Base-by-base conservation (phyloP, 2,888 invertebrate genomes). In the Dryococelus australis region DNA sequence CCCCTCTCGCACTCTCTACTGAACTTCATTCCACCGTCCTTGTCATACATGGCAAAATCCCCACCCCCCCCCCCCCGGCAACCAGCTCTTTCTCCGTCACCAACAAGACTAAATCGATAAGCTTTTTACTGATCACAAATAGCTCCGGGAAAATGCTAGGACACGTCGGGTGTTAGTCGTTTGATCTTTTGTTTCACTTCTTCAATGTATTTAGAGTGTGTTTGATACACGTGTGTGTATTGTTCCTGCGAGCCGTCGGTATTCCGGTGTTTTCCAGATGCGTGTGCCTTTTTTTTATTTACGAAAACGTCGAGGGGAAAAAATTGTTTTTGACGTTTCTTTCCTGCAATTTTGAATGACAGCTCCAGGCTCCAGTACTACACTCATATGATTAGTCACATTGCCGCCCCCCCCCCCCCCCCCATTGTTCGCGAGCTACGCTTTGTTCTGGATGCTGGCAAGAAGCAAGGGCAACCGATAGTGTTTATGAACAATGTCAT, bases 111-210 rank as follows among this genome's bases (percentile, higher is more conserved):
- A 20, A 65, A 65, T 65, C 65, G 65, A 65, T 65, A 65, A 65
- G 65, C 65, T 65, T 65, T 65, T 65, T 24, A 65, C n/a, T n/a
- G 65, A 20, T n/a, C 65, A n/a, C 65, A 65, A 65, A 65, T 65
- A 65, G 65, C 65, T 65, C n/a, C 65, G 24, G 65, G 65, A 16
- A 65, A 65, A 24, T 65, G 65, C 65, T 8, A 65, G 65, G 65
- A 65, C 65, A 65, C 65, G 65, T 24, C 65, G 12, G 65, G 65
- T 24, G 65, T 24, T 65, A 1, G 65, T 65, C 65, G 65, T 65
- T 65, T 65, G 65, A 65, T 65, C 65, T 65, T 65, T 65, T 65
- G 65, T 65, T 65, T 24, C 65, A 65, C n/a, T 65, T 65, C 65
- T 65, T 65, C 65, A 9, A 65, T 65, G 65, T 65, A 24, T 65